Evolutionary conservation across 1,140 invertebrate species (phyloP), one percentile per base, ranked within the genome.

Genomic region (Teleogryllus occipitalis): DNA sequence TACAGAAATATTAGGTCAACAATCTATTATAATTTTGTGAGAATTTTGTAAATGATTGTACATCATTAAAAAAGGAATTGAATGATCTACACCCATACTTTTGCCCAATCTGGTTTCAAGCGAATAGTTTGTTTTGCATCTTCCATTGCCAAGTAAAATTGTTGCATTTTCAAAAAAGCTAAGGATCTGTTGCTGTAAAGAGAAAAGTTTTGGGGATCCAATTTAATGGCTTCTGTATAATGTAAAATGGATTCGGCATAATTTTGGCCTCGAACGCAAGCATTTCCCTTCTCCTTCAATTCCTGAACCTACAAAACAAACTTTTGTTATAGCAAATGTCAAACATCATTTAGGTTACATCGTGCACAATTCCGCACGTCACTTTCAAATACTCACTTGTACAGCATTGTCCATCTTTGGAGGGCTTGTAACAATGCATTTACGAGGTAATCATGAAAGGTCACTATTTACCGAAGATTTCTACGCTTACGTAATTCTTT

Each of bases 161-260:
- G 93, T 81, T 93, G 89, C 82, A 93, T 86, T 85, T 93, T 94
- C 18, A 95, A 86, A 86, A 95, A 95, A 27, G 93, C 93, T 82
- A 91, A 89, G 7, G 94, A 95, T 84, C 94, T 87, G 85, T 95
- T 95, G 83, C 93, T 94, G 84, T 93, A 93, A 7, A 95, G 84
- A 8, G 91, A 87, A 85, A 90, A 90, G 86, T 94, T 94, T 76
- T 87, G 88, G 47, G 90, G 89, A 82, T 95, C 92, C 79, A 91
- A 84, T 87, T 94, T 93, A 83, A 95, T 91, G 3, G 93, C 94
- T 84, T 94, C 90, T 15, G 92, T 93, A 84, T 95, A 95, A 86
- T 94, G 92, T 77, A 95, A 85, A 79, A 94, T 89, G 22, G 94
- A 94, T 86, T 95, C 93, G 82, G 90, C 89, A 85, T 88, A 92